Evolutionary conservation across 1,140 invertebrate genomes (phyloP).

Genomic region (Danaus melanippus): DNA sequence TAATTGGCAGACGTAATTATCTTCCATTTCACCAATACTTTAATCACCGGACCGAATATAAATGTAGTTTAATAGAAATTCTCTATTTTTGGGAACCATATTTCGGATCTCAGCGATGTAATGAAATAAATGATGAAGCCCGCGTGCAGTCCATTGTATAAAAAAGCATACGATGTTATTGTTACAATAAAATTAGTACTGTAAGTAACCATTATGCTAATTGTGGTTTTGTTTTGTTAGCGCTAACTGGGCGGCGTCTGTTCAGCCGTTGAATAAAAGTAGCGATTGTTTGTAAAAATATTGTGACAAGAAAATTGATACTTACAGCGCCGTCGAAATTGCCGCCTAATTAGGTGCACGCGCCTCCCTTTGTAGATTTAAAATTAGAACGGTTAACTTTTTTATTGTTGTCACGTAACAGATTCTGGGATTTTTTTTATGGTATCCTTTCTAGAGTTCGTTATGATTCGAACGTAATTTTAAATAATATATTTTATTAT

Average conservation of each 20-base stretch:
- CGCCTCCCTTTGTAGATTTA: slow-evolving; percentile 51
- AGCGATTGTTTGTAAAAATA: slow-evolving; percentile 67
- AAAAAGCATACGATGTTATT: slow-evolving; percentile 17
- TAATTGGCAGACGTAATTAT: slow-evolving; percentile 48
- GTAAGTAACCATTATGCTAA: slow-evolving; percentile 65
- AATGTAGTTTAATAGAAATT: no score
- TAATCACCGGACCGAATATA: no score
- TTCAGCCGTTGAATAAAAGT: slow-evolving; percentile 30
- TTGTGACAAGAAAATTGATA: slow-evolving; percentile 65
- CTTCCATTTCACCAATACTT: slow-evolving; percentile 6
- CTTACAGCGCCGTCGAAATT: slow-evolving; percentile 57
- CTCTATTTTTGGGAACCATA: no score
- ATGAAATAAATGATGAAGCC: no score
- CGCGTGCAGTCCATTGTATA: neutral
- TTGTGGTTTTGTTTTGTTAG: slow-evolving; percentile 70
- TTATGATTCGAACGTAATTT: no score
- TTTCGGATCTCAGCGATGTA: no score
- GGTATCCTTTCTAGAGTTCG: no score
- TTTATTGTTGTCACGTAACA: slow-evolving; percentile 58
- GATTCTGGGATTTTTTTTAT: slow-evolving; percentile 3
- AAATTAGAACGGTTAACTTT: slow-evolving; percentile 63
- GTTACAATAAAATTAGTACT: slow-evolving; percentile 35
- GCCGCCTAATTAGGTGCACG: slow-evolving; percentile 52
- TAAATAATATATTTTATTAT: no score
- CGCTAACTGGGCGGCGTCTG: slow-evolving; percentile 41